phyloP scores from a whole-genome alignment of 2,888 invertebrate species.

The Malacosoma neustria region DNA sequence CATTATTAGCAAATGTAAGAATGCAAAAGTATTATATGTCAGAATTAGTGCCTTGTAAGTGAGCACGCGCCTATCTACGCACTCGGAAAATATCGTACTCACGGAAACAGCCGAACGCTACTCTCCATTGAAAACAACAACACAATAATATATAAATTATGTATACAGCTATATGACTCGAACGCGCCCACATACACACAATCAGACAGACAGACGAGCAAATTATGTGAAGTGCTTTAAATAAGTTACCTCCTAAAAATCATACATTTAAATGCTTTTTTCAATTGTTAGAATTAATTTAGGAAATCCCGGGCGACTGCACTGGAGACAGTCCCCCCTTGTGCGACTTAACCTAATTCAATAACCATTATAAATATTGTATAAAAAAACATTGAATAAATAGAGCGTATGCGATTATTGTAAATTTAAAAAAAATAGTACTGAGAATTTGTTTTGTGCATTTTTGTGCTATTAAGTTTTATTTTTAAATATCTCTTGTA shows the following conservation, averaged over 20 bases:
- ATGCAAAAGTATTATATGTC: no score
- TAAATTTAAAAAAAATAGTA: background rate
- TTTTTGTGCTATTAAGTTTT: background rate
- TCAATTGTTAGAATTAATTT: slow-evolving; percentile 1
- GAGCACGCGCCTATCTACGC: no score
- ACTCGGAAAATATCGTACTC: no score
- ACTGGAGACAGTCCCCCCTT: no score
- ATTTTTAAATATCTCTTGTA: no score
- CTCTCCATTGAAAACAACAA: no score
- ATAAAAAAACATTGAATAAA: background rate
- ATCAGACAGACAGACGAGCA: slow-evolving; percentile 1
- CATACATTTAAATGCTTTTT: slow-evolving; percentile 55
- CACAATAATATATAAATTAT: slow-evolving; percentile 22
- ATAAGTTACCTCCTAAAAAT: slow-evolving; percentile 38
- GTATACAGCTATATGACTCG: slow-evolving; percentile 3
- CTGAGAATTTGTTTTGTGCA: background rate
- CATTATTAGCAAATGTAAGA: no score
- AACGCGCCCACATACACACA: slow-evolving; percentile 4
- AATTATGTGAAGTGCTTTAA: slow-evolving; percentile 12
- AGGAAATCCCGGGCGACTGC: background rate
- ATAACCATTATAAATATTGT: background rate
- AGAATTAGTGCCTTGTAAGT: no score
- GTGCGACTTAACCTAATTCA: background rate
- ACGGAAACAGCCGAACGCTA: no score
- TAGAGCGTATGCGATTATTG: background rate